Conservation (phyloP, 2,888 invertebrate genomes). For the Stenodema calcarata region DNA sequence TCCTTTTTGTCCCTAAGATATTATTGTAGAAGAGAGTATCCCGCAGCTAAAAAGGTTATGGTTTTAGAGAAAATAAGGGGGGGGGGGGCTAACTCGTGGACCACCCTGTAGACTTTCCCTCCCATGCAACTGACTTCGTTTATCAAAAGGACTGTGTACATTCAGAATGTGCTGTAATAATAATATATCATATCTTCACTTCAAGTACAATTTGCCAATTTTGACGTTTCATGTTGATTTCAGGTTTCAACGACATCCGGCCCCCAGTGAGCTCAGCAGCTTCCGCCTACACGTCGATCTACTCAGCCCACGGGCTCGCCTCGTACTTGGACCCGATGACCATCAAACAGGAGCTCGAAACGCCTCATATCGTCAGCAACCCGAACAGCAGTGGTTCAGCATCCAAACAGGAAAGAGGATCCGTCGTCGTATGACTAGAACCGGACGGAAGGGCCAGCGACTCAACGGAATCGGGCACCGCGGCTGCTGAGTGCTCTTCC, state of each 20-base stretch:
- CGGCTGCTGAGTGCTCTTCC: neutral
- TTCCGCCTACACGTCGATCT: slow-evolving; percentile 54
- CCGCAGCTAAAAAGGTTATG: no score
- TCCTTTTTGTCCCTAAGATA: no score
- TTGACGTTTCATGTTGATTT: neutral
- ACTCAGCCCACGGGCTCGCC: slow-evolving; percentile 50
- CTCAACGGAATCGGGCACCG: neutral
- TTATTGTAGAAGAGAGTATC: no score
- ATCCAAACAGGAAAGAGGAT: slow-evolving; percentile 51
- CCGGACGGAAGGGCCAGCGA: slow-evolving; percentile 18
- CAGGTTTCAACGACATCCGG: slow-evolving; percentile 50
- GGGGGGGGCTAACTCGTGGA: no score
- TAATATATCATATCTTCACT: no score
- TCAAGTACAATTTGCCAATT: no score
- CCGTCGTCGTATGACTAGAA: slow-evolving; percentile 52
- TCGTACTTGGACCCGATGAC: slow-evolving; percentile 53
- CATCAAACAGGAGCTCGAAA: slow-evolving; percentile 52
- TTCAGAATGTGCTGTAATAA: no score
- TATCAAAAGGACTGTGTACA: no score
- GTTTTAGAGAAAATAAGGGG: no score
- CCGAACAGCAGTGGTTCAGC: slow-evolving; percentile 26
- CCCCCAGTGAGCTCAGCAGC: slow-evolving; percentile 36
- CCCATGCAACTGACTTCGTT: no score
- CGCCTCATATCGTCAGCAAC: slow-evolving; percentile 55
- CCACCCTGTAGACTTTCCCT: no score